These are phyloP conservation scores for Alca torda DNA, from an alignment of 2,797 vertebrate genomes.

Conservation along the genomic window DNA sequence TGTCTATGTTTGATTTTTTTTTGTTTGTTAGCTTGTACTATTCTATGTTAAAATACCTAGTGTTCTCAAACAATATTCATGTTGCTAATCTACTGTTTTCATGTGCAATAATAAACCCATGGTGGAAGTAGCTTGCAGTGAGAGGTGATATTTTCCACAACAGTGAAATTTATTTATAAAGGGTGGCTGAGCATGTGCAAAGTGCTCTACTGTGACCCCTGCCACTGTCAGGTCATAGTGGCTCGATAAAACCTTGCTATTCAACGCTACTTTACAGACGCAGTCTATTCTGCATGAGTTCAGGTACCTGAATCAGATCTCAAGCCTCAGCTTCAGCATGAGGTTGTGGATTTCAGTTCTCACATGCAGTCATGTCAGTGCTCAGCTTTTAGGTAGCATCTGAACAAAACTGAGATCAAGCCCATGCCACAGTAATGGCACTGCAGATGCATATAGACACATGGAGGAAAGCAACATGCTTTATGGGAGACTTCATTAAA, in stretches of 20 bases:
- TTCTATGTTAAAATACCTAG: neutral
- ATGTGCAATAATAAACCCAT: neutral
- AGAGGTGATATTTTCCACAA: neutral
- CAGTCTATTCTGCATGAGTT: neutral
- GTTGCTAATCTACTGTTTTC: neutral
- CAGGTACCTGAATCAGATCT: neutral
- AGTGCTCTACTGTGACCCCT: neutral
- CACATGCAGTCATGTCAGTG: neutral
- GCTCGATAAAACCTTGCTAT: neutral
- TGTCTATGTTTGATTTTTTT: neutral
- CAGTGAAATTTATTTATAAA: neutral
- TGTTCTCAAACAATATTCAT: neutral
- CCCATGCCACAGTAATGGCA: neutral
- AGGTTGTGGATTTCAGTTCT: neutral
- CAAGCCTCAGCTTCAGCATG: neutral
- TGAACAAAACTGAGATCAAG: neutral
- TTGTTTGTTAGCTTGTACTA: neutral
- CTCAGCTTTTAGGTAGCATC: neutral
- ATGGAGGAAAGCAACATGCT: neutral
- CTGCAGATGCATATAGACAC: neutral
- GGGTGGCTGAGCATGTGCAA: neutral
- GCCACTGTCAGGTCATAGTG: neutral
- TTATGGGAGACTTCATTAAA: fast-evolving
- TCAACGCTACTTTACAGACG: neutral
- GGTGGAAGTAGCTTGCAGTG: neutral